Evolutionary conservation across 1,140 invertebrate species (phyloP), one percentile per base, ranked within the genome.

Genomic region (Rhagoletis zephyria): DNA sequence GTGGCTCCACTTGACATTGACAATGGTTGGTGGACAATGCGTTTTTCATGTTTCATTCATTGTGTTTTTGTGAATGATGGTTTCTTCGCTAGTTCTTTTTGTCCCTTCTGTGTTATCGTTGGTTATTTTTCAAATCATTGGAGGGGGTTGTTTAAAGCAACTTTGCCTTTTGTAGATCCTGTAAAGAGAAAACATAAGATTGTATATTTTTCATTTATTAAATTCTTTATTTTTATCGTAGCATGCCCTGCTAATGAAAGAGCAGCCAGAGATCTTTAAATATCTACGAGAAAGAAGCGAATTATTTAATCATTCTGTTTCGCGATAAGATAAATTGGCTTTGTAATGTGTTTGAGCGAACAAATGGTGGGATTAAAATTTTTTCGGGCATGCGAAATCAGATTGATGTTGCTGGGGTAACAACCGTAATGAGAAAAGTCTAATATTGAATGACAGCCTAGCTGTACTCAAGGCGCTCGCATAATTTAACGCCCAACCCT

Each of bases 1-100:
- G 74, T 81, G 74, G 51, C 74, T 51, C 48, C 42, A 56, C 74
- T 81, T 81, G 74, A 81, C 74, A 81, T 81, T 81, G 74, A 81
- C 74, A 81, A 81, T 81, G 74, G 74, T 6, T 51, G 48, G n/a
- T n/a, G 12, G 42, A 4, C 40, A 81, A 81, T 81, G 74, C 74
- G 19, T 30, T 81, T 81, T 56, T 81, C 74, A 81, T 81, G 74
- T 56, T 74, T 81, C 48, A 81, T 56, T 81, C 56, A 81, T 56
- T 74, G 45, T 51, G 4, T n/a, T 74, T n/a, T 45, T 45, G 12
- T 14, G 40, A 51, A 19, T 48, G 3, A 16, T 67, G 70, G 5
- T 14, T 63, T 56, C 10, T 81, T 12, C 45, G 40, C 4, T 74
- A 19, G 74, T 81, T 51, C 9, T 81, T 12, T 16, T 74, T 56